Evolutionary conservation across 1,140 invertebrate species (phyloP).

Genomic region (Coenobita brevimanus): DNA sequence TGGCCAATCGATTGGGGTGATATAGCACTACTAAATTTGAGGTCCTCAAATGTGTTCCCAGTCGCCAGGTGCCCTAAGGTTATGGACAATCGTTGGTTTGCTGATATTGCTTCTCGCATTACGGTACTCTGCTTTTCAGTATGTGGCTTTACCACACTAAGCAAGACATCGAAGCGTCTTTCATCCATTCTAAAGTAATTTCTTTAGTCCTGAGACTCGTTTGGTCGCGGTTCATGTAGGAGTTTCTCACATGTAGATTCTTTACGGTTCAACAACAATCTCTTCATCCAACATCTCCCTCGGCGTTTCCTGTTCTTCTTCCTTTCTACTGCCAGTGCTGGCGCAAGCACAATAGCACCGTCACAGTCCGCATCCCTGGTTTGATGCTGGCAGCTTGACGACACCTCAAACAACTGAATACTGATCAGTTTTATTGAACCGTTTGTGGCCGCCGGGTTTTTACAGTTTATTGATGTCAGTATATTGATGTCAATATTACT

Average conservation of each 20-base stretch:
- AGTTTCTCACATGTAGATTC: slow-evolving; percentile 11
- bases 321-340: no score
- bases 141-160: slow-evolving; percentile 3
- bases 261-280: slow-evolving; percentile 19
- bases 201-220: not conserved
- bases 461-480: no score
- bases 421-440: no score
- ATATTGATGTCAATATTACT: no score
- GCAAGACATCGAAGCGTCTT: slow-evolving; percentile 14
- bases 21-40: slow-evolving; percentile 38
- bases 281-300: slow-evolving; percentile 5
- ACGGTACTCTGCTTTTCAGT: slow-evolving; percentile 9
- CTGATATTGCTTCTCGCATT: slow-evolving; percentile 23
- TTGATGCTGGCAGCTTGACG: no score
- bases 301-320: no score
- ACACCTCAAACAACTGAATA: no score
- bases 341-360: no score
- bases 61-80: slow-evolving; percentile 33
- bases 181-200: slow-evolving; percentile 10
- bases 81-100: slow-evolving; percentile 2
- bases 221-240: not conserved
- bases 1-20: slow-evolving; percentile 15
- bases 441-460: no score
- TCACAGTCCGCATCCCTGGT: no score
- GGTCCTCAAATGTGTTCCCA: slow-evolving; percentile 38